Percentiles rank a stretch among this genome's conserved stretches.
phyloP scores from a whole-genome alignment of 2,888 invertebrate genomes.

The Ischnus inquisitorius region DNA sequence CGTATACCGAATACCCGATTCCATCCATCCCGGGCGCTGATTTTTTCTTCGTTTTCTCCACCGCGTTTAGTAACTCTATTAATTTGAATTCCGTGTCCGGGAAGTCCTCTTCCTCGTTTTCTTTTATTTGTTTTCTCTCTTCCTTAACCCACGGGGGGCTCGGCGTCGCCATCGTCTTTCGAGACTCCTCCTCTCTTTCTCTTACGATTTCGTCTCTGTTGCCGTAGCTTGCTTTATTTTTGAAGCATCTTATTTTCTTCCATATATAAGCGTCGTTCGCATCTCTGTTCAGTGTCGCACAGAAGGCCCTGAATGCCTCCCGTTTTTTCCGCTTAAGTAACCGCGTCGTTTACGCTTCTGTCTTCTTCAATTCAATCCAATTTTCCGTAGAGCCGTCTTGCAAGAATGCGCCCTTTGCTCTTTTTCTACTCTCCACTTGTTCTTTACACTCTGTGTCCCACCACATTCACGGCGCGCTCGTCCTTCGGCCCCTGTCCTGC shows the following conservation, averaged over 20 bases:
- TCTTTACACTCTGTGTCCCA: background rate
- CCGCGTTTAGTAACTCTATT: background rate
- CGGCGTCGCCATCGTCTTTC: background rate
- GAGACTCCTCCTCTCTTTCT: background rate
- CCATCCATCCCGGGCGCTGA: background rate
- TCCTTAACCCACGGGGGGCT: slow-evolving; percentile 6
- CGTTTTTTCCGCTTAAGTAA: slow-evolving; percentile 29
- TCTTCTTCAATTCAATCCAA: background rate
- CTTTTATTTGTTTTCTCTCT: background rate
- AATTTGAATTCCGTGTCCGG: background rate
- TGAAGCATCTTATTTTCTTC: slow-evolving; percentile 31
- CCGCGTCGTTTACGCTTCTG: slow-evolving; percentile 11
- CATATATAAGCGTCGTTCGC: slow-evolving; percentile 33
- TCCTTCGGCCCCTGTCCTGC: background rate
- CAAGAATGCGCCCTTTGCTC: background rate
- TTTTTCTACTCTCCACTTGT: background rate
- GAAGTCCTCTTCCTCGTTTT: background rate
- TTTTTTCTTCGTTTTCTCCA: background rate
- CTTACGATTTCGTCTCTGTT: slow-evolving; percentile 1
- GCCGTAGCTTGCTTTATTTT: slow-evolving; percentile 22
- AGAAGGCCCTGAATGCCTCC: slow-evolving; percentile 37
- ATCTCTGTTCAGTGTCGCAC: slow-evolving; percentile 23
- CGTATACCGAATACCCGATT: background rate
- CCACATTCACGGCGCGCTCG: background rate
- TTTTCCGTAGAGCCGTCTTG: background rate